Evolutionary conservation across 2,113 vertebrate species (phyloP).

Genomic region (Cygnus buccinator): DNA sequence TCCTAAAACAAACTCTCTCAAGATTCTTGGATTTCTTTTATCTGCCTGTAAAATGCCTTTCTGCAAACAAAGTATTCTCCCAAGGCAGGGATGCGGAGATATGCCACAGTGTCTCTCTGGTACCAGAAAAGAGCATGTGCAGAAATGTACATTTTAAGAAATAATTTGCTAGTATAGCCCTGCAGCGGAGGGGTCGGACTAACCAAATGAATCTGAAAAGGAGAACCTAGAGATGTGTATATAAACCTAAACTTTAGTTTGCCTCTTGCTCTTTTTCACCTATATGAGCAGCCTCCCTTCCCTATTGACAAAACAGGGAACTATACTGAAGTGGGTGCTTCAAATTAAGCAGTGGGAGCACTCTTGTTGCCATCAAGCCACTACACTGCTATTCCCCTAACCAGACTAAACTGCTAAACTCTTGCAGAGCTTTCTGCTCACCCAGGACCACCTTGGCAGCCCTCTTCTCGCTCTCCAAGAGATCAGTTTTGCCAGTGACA

Average conservation of each 20-base stretch:
- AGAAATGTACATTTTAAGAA: neutral
- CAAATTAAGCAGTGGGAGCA: neutral
- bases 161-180: neutral
- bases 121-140: neutral
- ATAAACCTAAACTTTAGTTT: neutral
- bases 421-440: neutral
- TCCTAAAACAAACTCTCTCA: slow-evolving; percentile 41
- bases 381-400: neutral
- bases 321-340: neutral
- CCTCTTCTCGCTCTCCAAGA: neutral
- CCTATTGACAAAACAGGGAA: neutral
- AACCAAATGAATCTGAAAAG: neutral
- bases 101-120: neutral
- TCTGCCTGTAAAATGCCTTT: slow-evolving; percentile 16
- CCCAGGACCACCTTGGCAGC: neutral
- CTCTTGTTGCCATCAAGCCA: neutral
- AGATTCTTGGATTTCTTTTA: slow-evolving; percentile 21
- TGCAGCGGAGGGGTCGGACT: neutral
- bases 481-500: neutral
- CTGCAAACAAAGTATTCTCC: neutral
- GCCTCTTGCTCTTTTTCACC: neutral
- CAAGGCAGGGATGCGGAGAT: neutral
- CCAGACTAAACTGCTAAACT: neutral
- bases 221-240: neutral
- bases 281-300: neutral